These are phyloP conservation scores for Drosophila pseudotalamancana DNA, from an alignment of 2,888 invertebrate species.

Conservation along the genomic window DNA sequence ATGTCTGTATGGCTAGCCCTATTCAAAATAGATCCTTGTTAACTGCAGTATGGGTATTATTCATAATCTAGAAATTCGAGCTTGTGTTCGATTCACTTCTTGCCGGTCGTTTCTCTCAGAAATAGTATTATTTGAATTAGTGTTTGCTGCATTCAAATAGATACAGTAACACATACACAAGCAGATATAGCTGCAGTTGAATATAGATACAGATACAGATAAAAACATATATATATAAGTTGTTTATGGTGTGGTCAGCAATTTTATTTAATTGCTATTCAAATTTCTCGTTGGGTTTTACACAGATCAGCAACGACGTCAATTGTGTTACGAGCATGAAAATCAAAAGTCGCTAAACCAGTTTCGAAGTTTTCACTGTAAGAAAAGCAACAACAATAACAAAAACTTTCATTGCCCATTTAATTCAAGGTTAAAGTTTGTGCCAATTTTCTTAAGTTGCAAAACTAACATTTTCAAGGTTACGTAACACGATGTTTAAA, in stretches of 20 bases:
- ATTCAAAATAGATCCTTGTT: constrained; percentile 13
- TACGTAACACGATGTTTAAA: background rate
- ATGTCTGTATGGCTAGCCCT: background rate
- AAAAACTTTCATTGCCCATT: constrained; percentile 52
- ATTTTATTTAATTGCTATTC: constrained; percentile 43
- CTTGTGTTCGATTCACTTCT: constrained; percentile 36
- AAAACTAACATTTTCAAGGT: constrained; percentile 40
- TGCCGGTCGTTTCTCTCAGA: background rate
- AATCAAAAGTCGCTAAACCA: constrained; percentile 50
- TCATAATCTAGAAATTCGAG: constrained; percentile 54
- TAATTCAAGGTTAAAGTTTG: constrained; percentile 52
- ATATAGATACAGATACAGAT: constrained; percentile 9
- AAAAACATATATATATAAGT: background rate
- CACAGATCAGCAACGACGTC: constrained; percentile 20
- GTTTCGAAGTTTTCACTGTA: constrained; percentile 54
- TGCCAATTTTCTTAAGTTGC: constrained; percentile 30
- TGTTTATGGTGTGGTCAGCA: constrained; percentile 24
- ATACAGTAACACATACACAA: background rate
- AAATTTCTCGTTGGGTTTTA: constrained; percentile 45
- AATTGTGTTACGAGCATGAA: constrained; percentile 34
- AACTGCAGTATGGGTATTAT: constrained; percentile 20
- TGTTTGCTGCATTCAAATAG: constrained; percentile 11
- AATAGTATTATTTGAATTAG: background rate
- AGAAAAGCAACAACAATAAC: constrained; percentile 9
- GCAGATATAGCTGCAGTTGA: constrained; percentile 13